Conservation (phyloP, 2,797 vertebrate genomes). For the Crocidura indochinensis region DNA sequence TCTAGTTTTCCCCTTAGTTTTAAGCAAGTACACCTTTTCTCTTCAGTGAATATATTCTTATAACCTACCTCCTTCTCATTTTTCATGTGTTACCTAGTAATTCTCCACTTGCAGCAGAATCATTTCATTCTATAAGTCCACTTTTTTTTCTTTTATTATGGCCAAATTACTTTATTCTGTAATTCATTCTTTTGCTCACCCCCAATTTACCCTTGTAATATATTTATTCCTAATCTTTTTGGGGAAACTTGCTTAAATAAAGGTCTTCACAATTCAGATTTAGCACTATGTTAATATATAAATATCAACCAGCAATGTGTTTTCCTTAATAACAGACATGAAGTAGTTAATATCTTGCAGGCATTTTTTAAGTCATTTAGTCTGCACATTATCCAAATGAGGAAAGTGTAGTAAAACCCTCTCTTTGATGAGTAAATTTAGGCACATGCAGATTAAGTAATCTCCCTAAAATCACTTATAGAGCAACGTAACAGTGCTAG, state of each 20-base stretch:
- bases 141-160: too few relatives aligned
- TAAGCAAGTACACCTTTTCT: neutral
- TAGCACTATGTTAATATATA: neutral
- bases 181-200: neutral
- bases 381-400: neutral
- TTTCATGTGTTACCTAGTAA: neutral
- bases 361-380: conserved; percentile 32
- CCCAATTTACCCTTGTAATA: neutral
- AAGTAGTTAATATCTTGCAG: conserved; percentile 10
- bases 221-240: neutral
- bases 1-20: neutral
- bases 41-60: neutral
- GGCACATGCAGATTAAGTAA: neutral
- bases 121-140: neutral
- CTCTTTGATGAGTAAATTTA: conserved; percentile 17
- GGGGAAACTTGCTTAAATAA: conserved; percentile 57
- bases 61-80: neutral
- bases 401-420: neutral
- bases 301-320: neutral
- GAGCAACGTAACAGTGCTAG: neutral
- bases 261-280: neutral
- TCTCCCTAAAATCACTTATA: neutral
- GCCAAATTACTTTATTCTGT: too few relatives aligned
- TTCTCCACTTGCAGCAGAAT: neutral
- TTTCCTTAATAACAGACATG: conserved; percentile 47